Evolutionary conservation across 2,888 invertebrate species (phyloP).

Genomic region (Eubasilissa splendida): DNA sequence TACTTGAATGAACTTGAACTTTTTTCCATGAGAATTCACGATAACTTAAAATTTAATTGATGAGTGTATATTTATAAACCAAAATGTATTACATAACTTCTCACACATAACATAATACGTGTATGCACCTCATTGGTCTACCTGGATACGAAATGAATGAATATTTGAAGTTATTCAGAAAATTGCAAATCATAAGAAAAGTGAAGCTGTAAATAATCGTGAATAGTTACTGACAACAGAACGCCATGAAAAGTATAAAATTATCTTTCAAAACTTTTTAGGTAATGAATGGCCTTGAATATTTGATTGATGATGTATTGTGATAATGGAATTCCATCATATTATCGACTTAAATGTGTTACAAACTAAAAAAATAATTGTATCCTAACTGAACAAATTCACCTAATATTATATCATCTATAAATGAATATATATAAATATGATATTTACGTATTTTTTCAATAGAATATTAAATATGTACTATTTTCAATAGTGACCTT

Average conservation of each 20-base stretch:
- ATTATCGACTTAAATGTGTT: too few relatives aligned
- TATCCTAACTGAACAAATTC: too few relatives aligned
- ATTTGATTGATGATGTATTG: constrained; percentile 41
- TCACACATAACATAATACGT: too few relatives aligned
- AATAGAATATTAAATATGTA: not conserved
- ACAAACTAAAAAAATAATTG: too few relatives aligned
- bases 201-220: not conserved
- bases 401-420: too few relatives aligned
- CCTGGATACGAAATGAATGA: constrained; percentile 3
- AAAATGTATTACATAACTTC: too few relatives aligned
- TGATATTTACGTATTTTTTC: not conserved
- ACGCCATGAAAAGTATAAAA: constrained; percentile 48
- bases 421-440: too few relatives aligned
- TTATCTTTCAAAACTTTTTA: constrained; percentile 42
- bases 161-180: constrained; percentile 10
- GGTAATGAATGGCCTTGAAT: constrained; percentile 10
- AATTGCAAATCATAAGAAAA: constrained; percentile 11
- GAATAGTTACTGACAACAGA: constrained; percentile 37
- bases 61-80: too few relatives aligned
- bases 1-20: too few relatives aligned
- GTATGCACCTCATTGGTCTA: not conserved
- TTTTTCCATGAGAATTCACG: too few relatives aligned
- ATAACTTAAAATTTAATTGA: too few relatives aligned
- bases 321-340: constrained; percentile 1
- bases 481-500: not conserved